These are phyloP conservation scores for Rhea pennata DNA, from an alignment of 2,113 vertebrate species.

Conservation along the genomic window DNA sequence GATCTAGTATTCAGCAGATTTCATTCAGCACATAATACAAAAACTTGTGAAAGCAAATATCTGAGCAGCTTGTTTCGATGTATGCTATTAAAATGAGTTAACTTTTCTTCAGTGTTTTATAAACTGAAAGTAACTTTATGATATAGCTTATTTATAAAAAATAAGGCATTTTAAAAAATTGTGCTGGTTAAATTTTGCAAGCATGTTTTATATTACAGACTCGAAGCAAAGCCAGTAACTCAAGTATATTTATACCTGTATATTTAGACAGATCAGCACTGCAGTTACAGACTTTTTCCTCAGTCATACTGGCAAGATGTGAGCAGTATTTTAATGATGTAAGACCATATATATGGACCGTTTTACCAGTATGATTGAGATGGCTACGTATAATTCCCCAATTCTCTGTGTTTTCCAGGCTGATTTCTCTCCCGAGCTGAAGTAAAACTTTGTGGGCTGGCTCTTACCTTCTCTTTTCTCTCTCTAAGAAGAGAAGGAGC, in stretches of 20 bases:
- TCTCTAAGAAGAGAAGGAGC: slow-evolving; percentile 52
- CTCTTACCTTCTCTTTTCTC: slow-evolving; percentile 54
- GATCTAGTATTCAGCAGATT: background rate
- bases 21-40: background rate
- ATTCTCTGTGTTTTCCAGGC: background rate
- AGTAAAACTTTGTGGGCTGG: slow-evolving; percentile 46
- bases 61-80: background rate
- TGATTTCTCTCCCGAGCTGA: slow-evolving; percentile 38
- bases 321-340: background rate
- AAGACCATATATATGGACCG: background rate
- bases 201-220: background rate
- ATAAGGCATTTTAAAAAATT: background rate
- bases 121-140: background rate
- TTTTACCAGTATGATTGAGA: background rate
- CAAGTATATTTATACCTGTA: background rate
- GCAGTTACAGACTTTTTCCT: background rate
- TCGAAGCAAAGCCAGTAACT: background rate
- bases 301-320: background rate
- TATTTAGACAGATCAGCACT: background rate
- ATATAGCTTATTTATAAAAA: background rate
- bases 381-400: background rate
- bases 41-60: background rate
- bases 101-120: background rate
- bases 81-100: background rate
- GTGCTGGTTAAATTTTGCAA: background rate